phyloP scores from a whole-genome alignment of 92 coral and sea anemone species.

The Epizoanthus fatuus region DNA sequence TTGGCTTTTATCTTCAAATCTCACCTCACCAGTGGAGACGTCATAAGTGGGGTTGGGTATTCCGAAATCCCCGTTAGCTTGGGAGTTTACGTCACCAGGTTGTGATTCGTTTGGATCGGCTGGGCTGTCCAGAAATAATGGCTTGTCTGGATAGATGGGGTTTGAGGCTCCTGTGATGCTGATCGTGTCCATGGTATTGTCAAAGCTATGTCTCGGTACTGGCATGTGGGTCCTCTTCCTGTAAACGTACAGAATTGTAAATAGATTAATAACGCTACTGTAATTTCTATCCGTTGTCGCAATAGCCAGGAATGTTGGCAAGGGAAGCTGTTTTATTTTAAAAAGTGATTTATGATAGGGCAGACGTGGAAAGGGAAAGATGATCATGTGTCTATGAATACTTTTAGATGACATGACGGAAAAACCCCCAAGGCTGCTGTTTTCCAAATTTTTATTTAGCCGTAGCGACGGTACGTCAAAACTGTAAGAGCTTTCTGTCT shows the following conservation, averaged over 20 bases:
- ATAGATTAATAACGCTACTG: neutral
- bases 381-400: too few relatives aligned
- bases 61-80: neutral
- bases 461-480: too few relatives aligned
- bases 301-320: too few relatives aligned
- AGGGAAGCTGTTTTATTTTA: too few relatives aligned
- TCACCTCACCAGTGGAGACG: slow-evolving; percentile 1
- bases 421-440: too few relatives aligned
- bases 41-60: neutral
- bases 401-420: too few relatives aligned
- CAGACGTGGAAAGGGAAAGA: too few relatives aligned
- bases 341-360: too few relatives aligned
- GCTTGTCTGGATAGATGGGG: neutral
- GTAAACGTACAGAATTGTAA: neutral
- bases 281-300: too few relatives aligned
- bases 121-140: neutral
- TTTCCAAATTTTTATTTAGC: too few relatives aligned
- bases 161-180: neutral
- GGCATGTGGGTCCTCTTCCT: neutral
- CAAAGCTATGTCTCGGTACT: neutral
- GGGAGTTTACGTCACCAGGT: neutral
- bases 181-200: neutral
- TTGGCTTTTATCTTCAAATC: neutral
- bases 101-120: neutral
- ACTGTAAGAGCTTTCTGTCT: too few relatives aligned